Evolutionary conservation across 1,140 invertebrate species (phyloP), one percentile per base, ranked within the genome.

Genomic region (Saccostrea cuccullata): DNA sequence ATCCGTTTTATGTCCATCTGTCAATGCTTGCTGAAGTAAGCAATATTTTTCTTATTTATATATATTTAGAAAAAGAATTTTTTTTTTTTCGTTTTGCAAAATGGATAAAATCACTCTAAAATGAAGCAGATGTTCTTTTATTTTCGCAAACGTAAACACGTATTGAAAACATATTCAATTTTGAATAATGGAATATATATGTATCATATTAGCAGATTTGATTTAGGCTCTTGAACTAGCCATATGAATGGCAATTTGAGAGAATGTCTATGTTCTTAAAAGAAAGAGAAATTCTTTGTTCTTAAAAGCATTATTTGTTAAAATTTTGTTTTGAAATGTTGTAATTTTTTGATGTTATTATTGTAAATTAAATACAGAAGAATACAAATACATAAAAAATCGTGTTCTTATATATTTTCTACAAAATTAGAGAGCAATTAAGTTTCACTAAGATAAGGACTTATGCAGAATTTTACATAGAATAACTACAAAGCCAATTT

Each of bases 271-370:
- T 77, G 30, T 77, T 77, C 26, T 26, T 77, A 77, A 77, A 36
- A 77, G 70, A 36, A 36, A 36, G 30, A 36, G 30, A 36, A 36
- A 15, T 15, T 77, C 30, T 77, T 36, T 77, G 30, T 77, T 77
- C 26, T 26, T 77, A 77, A 77, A 36, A 77, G 70, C 70, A 77
- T 77, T 77, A 77, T 30, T 77, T 77, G 70, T 77, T 77, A 77
- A 60, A 64, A 64, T 77, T 77, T 77, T 77, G 26, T 77, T 77
- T 77, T 77, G 20, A 67, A 77, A 77, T 77, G 70, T 77, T 77
- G 70, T 77, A 64, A 64, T 64, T 64, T 64, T 64, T 64, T 64
- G 58, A 64, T 64, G 58, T 64, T 64, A 64, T 64, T 64, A 64
- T 64, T 17, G 58, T 64, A 36, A 77, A 77, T 77, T 77, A 77